A percentile compares a stretch with the other conserved stretches of the same genome.
These are phyloP conservation scores for Phoenicopterus ruber DNA, from an alignment of 2,113 vertebrate genomes.

Conservation along the genomic window DNA sequence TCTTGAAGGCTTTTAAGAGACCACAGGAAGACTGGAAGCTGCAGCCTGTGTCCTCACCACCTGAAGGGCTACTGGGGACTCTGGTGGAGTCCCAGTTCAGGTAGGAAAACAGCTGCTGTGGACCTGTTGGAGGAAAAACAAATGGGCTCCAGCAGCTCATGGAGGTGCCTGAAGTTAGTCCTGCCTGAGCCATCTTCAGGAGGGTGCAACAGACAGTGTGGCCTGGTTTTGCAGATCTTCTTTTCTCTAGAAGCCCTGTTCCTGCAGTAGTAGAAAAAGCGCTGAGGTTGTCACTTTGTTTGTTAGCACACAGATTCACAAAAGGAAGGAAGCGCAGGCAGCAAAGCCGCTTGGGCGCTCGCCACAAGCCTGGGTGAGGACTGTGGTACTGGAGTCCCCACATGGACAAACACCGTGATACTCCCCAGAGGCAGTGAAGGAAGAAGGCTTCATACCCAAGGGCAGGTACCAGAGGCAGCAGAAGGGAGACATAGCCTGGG, in stretches of 20 bases:
- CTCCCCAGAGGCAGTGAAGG: background rate
- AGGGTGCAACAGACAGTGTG: background rate
- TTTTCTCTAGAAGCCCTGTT: background rate
- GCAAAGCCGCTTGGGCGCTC: background rate
- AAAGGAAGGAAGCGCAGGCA: background rate
- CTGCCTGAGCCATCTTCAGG: background rate
- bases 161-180: background rate
- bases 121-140: background rate
- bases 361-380: background rate
- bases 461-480: background rate
- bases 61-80: background rate
- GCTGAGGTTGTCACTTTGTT: background rate
- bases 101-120: background rate
- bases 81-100: background rate
- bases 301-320: rapidly evolving
- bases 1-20: background rate
- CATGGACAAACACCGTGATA: rapidly evolving
- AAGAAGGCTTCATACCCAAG: background rate
- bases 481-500: background rate
- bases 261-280: background rate
- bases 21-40: background rate
- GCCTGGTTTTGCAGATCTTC: background rate
- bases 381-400: background rate
- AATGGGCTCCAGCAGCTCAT: background rate
- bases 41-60: background rate